Percentiles rank a stretch among this genome's conserved stretches.
Evolutionary conservation across 2,797 vertebrate species (phyloP).

Genomic region (Poecilia picta): DNA sequence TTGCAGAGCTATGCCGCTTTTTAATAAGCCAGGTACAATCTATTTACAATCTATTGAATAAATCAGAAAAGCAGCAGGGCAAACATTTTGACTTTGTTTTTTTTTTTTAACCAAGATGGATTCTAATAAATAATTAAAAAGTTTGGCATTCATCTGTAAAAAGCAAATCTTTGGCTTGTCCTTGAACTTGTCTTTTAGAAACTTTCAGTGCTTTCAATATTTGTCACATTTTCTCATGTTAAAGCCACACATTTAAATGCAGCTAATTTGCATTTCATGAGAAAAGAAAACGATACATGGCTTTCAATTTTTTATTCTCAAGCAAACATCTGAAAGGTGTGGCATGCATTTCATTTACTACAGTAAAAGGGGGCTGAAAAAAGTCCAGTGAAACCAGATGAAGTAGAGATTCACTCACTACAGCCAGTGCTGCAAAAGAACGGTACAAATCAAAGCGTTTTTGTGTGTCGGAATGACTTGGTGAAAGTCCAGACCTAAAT

Average conservation of each 20-base stretch:
- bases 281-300: neutral
- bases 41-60: constrained; percentile 9
- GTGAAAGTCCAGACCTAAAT: neutral
- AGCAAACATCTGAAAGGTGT: neutral
- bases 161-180: neutral
- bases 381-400: neutral
- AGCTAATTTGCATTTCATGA: neutral
- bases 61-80: neutral
- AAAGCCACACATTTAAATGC: neutral
- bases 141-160: neutral
- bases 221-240: neutral
- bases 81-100: constrained; percentile 1
- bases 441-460: neutral
- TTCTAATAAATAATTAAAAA: neutral
- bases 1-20: constrained; percentile 27
- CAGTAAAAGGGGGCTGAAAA: neutral
- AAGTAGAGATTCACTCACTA: neutral
- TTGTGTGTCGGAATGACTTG: neutral
- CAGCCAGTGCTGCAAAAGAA: neutral
- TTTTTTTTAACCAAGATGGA: neutral
- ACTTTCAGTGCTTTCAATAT: neutral
- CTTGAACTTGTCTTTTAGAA: constrained; percentile 19
- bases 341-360: neutral
- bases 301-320: neutral
- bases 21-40: constrained; percentile 9